Base-by-base conservation (phyloP, 1,140 invertebrate species). In the Lethocerus indicus region DNA sequence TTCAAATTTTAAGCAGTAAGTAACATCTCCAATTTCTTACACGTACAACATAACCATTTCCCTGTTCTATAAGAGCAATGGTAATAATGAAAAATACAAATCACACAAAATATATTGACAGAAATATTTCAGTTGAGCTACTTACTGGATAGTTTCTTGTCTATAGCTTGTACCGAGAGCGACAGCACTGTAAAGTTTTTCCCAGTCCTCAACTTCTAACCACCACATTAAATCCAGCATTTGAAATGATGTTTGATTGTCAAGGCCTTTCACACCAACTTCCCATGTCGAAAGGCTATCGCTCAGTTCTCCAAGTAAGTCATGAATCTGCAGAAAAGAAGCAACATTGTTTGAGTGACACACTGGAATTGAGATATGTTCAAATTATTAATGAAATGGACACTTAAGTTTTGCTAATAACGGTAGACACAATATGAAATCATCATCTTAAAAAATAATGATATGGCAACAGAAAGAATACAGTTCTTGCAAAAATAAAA, bases 131-230 rank as follows among this genome's bases (percentile, higher is more conserved):
- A 27, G 6, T 4, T 7, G 6, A 50, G n/a, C n/a, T 47, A 36
- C 54, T 51, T 52, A 63, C 61, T 61, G 66, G 23, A 73, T 71
- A 0, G 75, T 78, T 56, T 78, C 75, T 56, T 75, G 65, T 2
- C 71, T 65, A 53, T 78, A 78, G 40, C 74, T 76, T 0, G 75
- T 78, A 2, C 75, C 74, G 2, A 77, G 59, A 13, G 71, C 69
- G 9, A 78, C 62, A 40, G 72, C 69, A 1, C 67, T 61, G 54
- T 75, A 74, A 0, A 75, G 61, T 25, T 66, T 63, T 1, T 64
- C 64, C 13, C 77, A 62, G 1, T 68, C 69, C 0, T 67, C 62
- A 29, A 67, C 67, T 20, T 71, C 65, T 45, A 76, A 60, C 56
- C 67, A 67, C 6, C 70, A 69, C 49, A 76, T 67, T 14, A 73